Percentiles rank a stretch among this genome's conserved stretches.
Conservation (phyloP, 2,113 vertebrate species). For the Nibea albiflora region DNA sequence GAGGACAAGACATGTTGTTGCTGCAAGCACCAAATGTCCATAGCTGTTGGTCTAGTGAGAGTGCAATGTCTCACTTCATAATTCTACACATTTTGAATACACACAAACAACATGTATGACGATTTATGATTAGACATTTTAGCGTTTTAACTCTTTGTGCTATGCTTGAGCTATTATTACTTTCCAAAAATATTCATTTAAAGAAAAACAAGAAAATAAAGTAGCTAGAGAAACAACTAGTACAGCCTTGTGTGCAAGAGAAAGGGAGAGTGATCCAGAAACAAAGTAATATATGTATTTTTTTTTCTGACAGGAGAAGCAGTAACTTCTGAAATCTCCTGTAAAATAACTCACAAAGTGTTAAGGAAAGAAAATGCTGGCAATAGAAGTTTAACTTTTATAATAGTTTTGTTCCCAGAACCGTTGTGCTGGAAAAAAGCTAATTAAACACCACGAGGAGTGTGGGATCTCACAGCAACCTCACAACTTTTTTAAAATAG, state of each 20-base stretch:
- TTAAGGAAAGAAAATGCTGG: constrained; percentile 8
- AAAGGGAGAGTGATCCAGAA: background rate
- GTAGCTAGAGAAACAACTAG: background rate
- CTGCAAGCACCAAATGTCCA: background rate
- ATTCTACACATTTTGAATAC: background rate
- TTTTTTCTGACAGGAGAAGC: background rate
- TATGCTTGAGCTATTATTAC: background rate
- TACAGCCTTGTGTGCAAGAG: background rate
- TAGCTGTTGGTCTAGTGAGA: background rate
- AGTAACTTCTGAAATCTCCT: background rate
- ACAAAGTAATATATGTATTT: background rate
- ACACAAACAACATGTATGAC: background rate
- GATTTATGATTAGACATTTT: background rate
- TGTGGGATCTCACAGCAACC: constrained; percentile 50
- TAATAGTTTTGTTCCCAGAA: constrained; percentile 71
- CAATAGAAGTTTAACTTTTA: constrained; percentile 49
- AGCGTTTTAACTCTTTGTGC: background rate
- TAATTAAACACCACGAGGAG: constrained; percentile 70
- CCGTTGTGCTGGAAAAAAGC: constrained; percentile 67
- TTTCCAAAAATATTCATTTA: constrained; percentile 7
- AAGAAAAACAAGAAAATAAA: background rate
- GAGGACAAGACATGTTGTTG: background rate
- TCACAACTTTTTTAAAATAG: constrained; percentile 56
- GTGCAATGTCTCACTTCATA: background rate
- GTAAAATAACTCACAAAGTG: constrained; percentile 31